Evolutionary conservation across 2,888 invertebrate genomes (phyloP).

Genomic region (Phytoseiulus persimilis): DNA sequence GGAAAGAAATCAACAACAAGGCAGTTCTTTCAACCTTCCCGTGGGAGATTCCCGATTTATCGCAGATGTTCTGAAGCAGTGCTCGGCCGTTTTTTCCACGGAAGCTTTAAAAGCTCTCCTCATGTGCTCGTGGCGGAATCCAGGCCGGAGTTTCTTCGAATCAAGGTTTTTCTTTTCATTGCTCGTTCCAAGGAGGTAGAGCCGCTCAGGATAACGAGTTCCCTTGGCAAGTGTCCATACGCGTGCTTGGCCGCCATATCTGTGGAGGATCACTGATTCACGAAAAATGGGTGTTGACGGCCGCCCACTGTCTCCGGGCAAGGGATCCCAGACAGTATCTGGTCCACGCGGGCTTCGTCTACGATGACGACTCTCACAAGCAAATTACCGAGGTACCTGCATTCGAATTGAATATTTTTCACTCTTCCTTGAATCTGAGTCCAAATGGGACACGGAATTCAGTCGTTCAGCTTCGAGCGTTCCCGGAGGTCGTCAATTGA

Average conservation of each 20-base stretch:
- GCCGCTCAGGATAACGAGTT: constrained; percentile 21
- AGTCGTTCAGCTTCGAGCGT: no score
- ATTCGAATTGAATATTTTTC: no score
- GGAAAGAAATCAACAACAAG: no score
- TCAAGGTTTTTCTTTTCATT: background rate
- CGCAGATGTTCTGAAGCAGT: background rate
- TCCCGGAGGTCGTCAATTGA: no score
- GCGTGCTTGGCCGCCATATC: background rate
- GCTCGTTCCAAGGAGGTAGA: background rate
- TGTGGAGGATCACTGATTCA: constrained; percentile 21
- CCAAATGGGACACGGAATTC: no score
- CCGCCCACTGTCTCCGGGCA: background rate
- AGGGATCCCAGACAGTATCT: background rate
- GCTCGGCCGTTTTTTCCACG: background rate
- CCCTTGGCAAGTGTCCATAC: constrained; percentile 33
- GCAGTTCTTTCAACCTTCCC: background rate
- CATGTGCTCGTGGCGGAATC: no score
- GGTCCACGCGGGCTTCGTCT: background rate
- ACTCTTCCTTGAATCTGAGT: no score
- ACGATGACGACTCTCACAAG: constrained; percentile 15
- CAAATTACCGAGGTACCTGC: constrained; percentile 13
- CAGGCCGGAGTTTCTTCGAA: background rate
- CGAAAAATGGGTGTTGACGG: constrained; percentile 25
- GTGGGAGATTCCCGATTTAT: background rate
- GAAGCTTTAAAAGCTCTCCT: no score